These are phyloP conservation scores for Peromyscus leucopus DNA, from an alignment of 2,113 vertebrate species.

Conservation along the genomic window DNA sequence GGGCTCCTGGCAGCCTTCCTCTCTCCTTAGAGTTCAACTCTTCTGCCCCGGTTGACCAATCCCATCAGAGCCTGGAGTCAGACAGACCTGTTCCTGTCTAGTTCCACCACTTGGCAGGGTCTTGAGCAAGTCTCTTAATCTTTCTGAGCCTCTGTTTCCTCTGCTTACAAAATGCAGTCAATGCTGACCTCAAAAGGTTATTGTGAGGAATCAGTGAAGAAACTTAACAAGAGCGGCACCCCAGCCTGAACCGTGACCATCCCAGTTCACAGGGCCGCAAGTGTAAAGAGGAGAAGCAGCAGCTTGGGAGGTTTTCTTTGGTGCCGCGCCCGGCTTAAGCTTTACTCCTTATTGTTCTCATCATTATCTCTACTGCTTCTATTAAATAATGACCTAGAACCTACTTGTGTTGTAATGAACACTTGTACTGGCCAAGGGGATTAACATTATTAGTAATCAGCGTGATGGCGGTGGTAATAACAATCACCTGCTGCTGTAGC, in stretches of 20 bases:
- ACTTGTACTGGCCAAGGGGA: background rate
- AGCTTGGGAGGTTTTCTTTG: background rate
- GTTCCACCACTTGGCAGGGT: slow-evolving; percentile 47
- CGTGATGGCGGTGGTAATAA: background rate
- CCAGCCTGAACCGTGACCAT: background rate
- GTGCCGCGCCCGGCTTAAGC: background rate
- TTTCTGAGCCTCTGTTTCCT: slow-evolving; percentile 62
- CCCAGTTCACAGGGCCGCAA: background rate
- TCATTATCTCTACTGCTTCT: slow-evolving; percentile 4
- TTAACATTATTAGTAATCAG: background rate
- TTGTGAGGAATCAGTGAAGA: background rate
- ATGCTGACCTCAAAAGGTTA: background rate
- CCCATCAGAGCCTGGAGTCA: slow-evolving; percentile 10
- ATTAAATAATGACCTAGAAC: slow-evolving; percentile 69
- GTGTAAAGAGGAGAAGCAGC: background rate
- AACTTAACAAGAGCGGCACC: background rate
- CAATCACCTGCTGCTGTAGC: background rate
- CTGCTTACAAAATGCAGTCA: slow-evolving; percentile 45
- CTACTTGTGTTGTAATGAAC: slow-evolving; percentile 43
- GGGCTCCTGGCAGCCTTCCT: slow-evolving; percentile 9
- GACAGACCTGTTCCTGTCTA: slow-evolving; percentile 67
- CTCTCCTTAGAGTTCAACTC: background rate
- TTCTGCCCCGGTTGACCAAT: slow-evolving; percentile 46
- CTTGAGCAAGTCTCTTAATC: slow-evolving; percentile 55
- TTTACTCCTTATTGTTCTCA: background rate